phyloP scores from a whole-genome alignment of 2,888 invertebrate genomes.

The Ernsta delagoae region DNA sequence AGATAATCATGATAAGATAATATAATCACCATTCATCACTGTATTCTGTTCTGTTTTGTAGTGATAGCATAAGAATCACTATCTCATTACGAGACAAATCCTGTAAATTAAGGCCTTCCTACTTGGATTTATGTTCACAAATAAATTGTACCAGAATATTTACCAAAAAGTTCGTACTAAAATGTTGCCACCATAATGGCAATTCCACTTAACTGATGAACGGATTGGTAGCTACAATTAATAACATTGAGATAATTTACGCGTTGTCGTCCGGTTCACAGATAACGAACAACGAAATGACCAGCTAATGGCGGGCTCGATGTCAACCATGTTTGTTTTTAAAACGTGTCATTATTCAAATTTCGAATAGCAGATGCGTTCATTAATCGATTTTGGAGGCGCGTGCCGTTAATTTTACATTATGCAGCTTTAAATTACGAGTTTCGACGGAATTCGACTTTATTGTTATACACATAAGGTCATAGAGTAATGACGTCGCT shows the following conservation, averaged over 20 bases:
- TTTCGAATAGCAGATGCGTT: slow-evolving; percentile 78
- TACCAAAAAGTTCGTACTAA: background rate
- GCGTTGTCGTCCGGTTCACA: slow-evolving; percentile 44
- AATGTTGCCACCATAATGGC: background rate
- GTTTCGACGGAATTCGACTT: slow-evolving; percentile 8
- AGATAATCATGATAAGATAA: too few species aligned
- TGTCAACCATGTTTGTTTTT: slow-evolving; percentile 65
- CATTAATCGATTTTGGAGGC: slow-evolving; percentile 60
- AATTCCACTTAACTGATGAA: slow-evolving; percentile 1
- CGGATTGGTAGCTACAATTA: slow-evolving; percentile 14
- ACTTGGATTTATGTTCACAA: too few species aligned
- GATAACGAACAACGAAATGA: slow-evolving; percentile 53
- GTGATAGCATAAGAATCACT: too few species aligned
- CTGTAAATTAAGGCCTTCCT: too few species aligned
- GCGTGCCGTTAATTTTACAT: slow-evolving; percentile 22
- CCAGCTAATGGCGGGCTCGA: slow-evolving; percentile 60
- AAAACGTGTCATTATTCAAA: slow-evolving; percentile 78
- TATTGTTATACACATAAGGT: slow-evolving; percentile 29
- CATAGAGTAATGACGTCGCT: background rate
- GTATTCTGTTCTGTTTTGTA: too few species aligned
- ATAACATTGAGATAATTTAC: slow-evolving; percentile 32
- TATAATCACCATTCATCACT: too few species aligned
- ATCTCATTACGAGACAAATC: too few species aligned
- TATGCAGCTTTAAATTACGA: background rate
- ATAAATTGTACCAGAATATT: too few species aligned